phyloP scores from a whole-genome alignment of 2,888 invertebrate genomes.

The Choreutis nemorana region DNA sequence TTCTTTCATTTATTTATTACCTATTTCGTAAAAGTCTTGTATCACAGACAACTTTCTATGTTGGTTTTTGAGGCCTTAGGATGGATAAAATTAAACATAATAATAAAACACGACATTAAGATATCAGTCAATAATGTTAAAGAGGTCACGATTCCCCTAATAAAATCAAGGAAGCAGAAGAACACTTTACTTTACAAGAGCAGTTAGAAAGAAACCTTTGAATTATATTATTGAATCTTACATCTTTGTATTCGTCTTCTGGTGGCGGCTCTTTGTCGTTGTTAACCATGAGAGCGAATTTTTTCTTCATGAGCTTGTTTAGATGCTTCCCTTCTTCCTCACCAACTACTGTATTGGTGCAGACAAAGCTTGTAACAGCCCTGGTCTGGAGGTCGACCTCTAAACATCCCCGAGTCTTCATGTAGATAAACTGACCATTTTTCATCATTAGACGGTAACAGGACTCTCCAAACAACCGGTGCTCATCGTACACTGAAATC shows the following conservation, averaged over 20 bases:
- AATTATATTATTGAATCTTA: too few species aligned
- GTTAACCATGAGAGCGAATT: conserved; percentile 68
- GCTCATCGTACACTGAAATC: conserved; percentile 75
- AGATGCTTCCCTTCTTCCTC: conserved; percentile 75
- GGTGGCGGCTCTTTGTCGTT: conserved; percentile 15
- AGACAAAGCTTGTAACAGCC: conserved; percentile 81
- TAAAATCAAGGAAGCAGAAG: too few species aligned
- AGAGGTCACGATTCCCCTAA: too few species aligned
- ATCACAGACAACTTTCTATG: too few species aligned
- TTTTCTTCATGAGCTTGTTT: conserved; percentile 77
- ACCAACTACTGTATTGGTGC: conserved; percentile 79
- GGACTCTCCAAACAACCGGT: conserved; percentile 79
- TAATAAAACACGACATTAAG: too few species aligned
- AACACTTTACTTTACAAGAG: too few species aligned
- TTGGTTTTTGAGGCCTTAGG: too few species aligned
- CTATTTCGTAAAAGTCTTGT: too few species aligned
- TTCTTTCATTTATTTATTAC: too few species aligned
- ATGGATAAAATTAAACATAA: too few species aligned
- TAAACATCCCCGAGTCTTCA: conserved; percentile 81
- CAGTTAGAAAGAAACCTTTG: too few species aligned
- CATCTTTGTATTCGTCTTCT: conserved; percentile 20
- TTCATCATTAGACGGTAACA: conserved; percentile 83
- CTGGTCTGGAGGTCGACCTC: conserved; percentile 77
- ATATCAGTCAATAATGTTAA: too few species aligned
- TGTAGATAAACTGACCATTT: conserved; percentile 81